These are phyloP conservation scores for Brachyalestes nurse DNA, from an alignment of 2,797 vertebrate genomes.

Conservation along the genomic window DNA sequence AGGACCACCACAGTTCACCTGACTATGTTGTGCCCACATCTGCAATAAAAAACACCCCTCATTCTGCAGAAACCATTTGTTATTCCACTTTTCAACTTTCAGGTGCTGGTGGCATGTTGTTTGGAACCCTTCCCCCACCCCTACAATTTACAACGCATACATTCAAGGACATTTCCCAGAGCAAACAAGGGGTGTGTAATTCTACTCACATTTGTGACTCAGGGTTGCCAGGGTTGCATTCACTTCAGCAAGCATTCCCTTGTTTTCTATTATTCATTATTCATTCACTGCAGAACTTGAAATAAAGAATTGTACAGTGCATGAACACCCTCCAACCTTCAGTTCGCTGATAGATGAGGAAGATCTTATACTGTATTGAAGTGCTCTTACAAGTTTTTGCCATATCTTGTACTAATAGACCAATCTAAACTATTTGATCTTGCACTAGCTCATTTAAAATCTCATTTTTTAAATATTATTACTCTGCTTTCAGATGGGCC, in stretches of 20 bases:
- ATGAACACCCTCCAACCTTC: not conserved
- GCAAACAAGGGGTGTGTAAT: conserved; percentile 34
- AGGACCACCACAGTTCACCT: conserved; percentile 63
- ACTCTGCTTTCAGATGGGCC: conserved; percentile 13
- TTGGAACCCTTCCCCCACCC: not conserved
- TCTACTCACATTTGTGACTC: conserved; percentile 43
- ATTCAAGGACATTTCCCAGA: conserved; percentile 44
- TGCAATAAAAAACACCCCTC: conserved; percentile 56
- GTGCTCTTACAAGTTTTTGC: not conserved
- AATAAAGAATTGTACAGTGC: conserved; percentile 38
- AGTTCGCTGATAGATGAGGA: not conserved
- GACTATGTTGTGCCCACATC: conserved; percentile 56
- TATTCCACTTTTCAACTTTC: conserved; percentile 58
- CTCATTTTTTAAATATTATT: conserved; percentile 21
- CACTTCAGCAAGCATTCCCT: conserved; percentile 41
- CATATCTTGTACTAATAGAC: conserved; percentile 25
- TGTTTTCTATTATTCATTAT: conserved; percentile 54
- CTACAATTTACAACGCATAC: conserved; percentile 22
- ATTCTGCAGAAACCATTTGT: conserved; percentile 63
- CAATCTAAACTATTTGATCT: conserved; percentile 40
- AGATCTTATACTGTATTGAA: no score
- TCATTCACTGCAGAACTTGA: conserved; percentile 43
- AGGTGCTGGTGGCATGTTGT: conserved; percentile 38
- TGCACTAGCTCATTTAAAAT: conserved; percentile 33
- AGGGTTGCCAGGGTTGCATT: conserved; percentile 30